Percentiles rank a stretch among this genome's conserved stretches.
Conservation (phyloP, 1,140 invertebrate species). For the Idris sp. region DNA sequence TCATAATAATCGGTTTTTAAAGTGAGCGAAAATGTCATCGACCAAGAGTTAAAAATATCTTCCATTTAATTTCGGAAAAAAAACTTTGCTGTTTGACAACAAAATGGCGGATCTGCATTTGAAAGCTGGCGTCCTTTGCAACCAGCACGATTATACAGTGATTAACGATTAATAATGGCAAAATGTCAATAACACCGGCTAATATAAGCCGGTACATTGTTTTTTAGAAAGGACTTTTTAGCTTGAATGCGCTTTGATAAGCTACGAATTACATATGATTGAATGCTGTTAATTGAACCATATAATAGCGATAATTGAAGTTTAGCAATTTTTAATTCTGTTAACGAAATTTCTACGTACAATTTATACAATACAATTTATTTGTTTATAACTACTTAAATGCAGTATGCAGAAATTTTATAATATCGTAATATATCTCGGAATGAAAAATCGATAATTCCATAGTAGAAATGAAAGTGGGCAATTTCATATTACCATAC, state of each 20-base stretch:
- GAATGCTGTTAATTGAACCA: conserved; percentile 14
- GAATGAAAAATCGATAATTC: too few species aligned
- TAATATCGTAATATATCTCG: too few species aligned
- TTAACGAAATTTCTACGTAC: conserved; percentile 17
- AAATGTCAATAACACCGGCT: conserved; percentile 30
- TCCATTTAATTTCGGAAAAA: too few species aligned
- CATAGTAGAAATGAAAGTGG: too few species aligned
- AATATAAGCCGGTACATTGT: conserved; percentile 24
- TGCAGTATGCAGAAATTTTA: too few species aligned
- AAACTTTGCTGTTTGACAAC: conserved; percentile 7
- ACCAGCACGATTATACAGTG: conserved; percentile 13
- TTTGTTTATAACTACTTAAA: too few species aligned
- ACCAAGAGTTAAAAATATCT: background rate
- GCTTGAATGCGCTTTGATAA: conserved; percentile 11
- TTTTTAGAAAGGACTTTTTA: conserved; percentile 14
- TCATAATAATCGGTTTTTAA: conserved; percentile 8
- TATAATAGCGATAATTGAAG: conserved; percentile 14
- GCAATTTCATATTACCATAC: too few species aligned
- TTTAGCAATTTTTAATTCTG: conserved; percentile 12
- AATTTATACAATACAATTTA: too few species aligned
- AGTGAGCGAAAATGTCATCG: background rate
- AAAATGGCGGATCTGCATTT: conserved; percentile 32
- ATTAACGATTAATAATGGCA: conserved; percentile 29
- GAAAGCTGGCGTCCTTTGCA: conserved; percentile 11
- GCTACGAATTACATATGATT: conserved; percentile 21